A percentile compares a stretch with the other conserved stretches of the same genome.
Evolutionary conservation across 2,888 invertebrate species (phyloP).

Genomic region (Adelognathus sp.): DNA sequence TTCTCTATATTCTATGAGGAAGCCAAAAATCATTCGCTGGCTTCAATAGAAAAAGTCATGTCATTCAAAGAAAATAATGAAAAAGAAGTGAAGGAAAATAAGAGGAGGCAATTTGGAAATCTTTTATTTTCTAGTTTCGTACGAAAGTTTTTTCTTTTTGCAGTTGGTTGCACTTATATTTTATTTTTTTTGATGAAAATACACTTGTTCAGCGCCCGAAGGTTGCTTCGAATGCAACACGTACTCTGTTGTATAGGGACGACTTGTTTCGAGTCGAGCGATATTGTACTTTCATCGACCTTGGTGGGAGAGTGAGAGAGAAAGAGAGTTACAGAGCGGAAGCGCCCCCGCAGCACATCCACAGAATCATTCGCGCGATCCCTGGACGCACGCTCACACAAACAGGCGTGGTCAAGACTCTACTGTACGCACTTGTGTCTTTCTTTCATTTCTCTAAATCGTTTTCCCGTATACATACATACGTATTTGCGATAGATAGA

Average conservation of each 20-base stretch:
- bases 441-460: too few relatives aligned
- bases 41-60: too few relatives aligned
- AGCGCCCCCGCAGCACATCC: not conserved
- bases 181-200: not conserved
- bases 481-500: constrained; percentile 1
- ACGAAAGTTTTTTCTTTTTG: too few relatives aligned
- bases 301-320: constrained; percentile 23
- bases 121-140: too few relatives aligned
- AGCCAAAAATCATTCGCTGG: too few relatives aligned
- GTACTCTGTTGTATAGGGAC: too few relatives aligned
- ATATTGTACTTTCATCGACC: constrained; percentile 15
- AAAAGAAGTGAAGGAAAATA: too few relatives aligned
- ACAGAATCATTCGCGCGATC: not conserved
- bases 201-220: not conserved
- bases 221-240: not conserved
- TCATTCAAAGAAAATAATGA: too few relatives aligned
- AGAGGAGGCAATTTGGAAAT: too few relatives aligned
- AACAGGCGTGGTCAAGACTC: constrained; percentile 47
- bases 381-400: constrained; percentile 46
- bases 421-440: constrained; percentile 11
- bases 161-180: too few relatives aligned
- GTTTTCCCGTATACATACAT: not conserved
- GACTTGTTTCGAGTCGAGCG: not conserved
- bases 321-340: too few relatives aligned
- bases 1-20: too few relatives aligned